Evolutionary conservation across 2,888 invertebrate genomes (phyloP).

Genomic region (Hypena proboscidalis): DNA sequence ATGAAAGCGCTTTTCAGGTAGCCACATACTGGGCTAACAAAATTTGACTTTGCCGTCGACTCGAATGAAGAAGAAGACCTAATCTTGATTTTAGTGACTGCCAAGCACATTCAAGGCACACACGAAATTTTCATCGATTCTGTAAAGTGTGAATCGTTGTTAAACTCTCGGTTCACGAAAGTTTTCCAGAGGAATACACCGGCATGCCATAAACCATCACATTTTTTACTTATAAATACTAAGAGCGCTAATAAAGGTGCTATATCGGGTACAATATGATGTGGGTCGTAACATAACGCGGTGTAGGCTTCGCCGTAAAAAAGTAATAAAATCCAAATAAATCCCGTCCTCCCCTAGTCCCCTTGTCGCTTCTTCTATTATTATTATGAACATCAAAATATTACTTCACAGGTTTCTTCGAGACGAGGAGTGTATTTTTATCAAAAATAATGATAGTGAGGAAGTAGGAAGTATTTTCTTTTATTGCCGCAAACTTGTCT

Average conservation of each 20-base stretch:
- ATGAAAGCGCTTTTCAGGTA: too few relatives aligned
- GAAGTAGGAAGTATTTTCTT: slow-evolving; percentile 8
- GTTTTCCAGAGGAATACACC: background rate
- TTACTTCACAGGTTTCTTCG: slow-evolving; percentile 58
- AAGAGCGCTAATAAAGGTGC: slow-evolving; percentile 54
- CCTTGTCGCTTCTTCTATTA: slow-evolving; percentile 67
- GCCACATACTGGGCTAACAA: too few relatives aligned
- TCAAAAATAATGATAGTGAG: slow-evolving; percentile 47
- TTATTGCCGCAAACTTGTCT: slow-evolving; percentile 8
- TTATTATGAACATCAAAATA: slow-evolving; percentile 81
- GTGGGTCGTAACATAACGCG: slow-evolving; percentile 62
- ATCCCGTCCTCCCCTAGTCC: slow-evolving; percentile 64
- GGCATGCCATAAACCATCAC: slow-evolving; percentile 9
- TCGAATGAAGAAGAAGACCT: too few relatives aligned
- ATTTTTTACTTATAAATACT: slow-evolving; percentile 47
- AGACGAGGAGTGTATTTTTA: slow-evolving; percentile 42
- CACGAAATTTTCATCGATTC: background rate
- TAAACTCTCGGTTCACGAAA: background rate
- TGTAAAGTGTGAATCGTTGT: background rate
- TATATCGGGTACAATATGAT: slow-evolving; percentile 50
- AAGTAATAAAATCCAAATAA: slow-evolving; percentile 83
- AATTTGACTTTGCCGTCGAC: too few relatives aligned
- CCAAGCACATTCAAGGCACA: too few relatives aligned
- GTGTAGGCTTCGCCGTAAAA: slow-evolving; percentile 74
- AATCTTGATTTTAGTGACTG: too few relatives aligned